These are phyloP conservation scores for Rhynchotus rufescens DNA, from an alignment of 2,797 vertebrate species.

Conservation along the genomic window DNA sequence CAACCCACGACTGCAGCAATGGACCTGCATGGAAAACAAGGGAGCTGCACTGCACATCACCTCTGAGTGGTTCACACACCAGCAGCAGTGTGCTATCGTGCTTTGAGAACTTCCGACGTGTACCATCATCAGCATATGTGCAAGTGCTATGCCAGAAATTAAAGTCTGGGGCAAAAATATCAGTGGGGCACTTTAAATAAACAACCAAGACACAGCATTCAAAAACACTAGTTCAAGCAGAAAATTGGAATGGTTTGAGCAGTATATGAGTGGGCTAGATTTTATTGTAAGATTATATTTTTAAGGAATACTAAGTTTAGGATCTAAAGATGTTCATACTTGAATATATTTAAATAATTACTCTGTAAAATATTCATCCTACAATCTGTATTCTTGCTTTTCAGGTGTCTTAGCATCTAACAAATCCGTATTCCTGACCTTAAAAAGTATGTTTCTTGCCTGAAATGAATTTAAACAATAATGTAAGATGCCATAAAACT, in stretches of 20 bases:
- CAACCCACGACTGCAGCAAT: not conserved
- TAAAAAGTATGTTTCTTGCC: constrained; percentile 69
- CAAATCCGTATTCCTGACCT: constrained; percentile 64
- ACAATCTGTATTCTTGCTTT: constrained; percentile 73
- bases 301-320: constrained; percentile 72
- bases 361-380: constrained; percentile 69
- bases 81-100: not conserved
- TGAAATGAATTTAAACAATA: constrained; percentile 69
- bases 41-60: not conserved
- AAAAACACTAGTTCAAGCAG: not conserved
- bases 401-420: constrained; percentile 69
- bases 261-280: constrained; percentile 19
- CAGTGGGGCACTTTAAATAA: constrained; percentile 1
- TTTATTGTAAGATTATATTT: constrained; percentile 61
- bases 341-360: constrained; percentile 77
- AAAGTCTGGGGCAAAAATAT: constrained; percentile 17
- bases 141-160: not conserved
- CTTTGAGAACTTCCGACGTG: not conserved
- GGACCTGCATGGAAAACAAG: not conserved
- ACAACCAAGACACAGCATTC: not conserved
- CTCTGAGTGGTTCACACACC: not conserved
- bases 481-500: constrained; percentile 63
- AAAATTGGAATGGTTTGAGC: not conserved
- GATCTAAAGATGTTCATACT: constrained; percentile 66
- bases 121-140: not conserved